Evolutionary conservation across 2,888 invertebrate genomes (phyloP), one percentile per base, ranked within the genome.

Genomic region (Hypena proboscidalis): DNA sequence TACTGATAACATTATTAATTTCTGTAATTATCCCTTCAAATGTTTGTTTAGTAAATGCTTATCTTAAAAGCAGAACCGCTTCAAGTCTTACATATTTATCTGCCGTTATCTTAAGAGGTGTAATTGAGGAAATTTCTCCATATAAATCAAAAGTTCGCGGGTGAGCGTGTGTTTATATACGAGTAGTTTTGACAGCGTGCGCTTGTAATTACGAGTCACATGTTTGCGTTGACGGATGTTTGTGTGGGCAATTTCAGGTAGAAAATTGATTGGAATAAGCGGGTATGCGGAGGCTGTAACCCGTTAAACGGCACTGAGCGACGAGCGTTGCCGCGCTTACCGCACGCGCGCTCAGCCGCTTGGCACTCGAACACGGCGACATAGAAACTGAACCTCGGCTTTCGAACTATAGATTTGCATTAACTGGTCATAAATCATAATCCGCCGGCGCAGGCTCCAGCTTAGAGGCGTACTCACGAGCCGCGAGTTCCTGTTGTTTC

Each of bases 401-500:
- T 74, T 79, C 74, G 60, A 78, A 67, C 74, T 74, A 81, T 80
- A 81, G 77, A 81, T 86, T 84, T 83, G 79, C 83, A 84, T 83
- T 80, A 79, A 75, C 76, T 67, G 73, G 65, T 74, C 83, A 74
- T 88, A 85, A 88, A 85, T 88, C 85, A 88, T 80, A 82, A 76
- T 74, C 70, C 68, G 60, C 61, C 57, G 67, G 61, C 64, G 65
- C 54, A 67, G 63, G 66, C 67, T 52, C 49, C 56, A 44, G 59
- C 46, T 57, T 57, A 66, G 63, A 63, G 58, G 65, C 70, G 70
- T 68, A 67, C 67, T 67, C 58, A 69, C 71, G 66, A 70, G 68
- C 71, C 66, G 67, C 70, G 56, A 72, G 77, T 81, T 80, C 81
- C 79, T 80, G 81, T 80, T 83, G 79, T 79, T 77, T 74, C 70